Evolutionary conservation across 53 echinoderm and acorn worm species (phyloP), one percentile per base, ranked within the genome.

Genomic region (Arbacia lixula): DNA sequence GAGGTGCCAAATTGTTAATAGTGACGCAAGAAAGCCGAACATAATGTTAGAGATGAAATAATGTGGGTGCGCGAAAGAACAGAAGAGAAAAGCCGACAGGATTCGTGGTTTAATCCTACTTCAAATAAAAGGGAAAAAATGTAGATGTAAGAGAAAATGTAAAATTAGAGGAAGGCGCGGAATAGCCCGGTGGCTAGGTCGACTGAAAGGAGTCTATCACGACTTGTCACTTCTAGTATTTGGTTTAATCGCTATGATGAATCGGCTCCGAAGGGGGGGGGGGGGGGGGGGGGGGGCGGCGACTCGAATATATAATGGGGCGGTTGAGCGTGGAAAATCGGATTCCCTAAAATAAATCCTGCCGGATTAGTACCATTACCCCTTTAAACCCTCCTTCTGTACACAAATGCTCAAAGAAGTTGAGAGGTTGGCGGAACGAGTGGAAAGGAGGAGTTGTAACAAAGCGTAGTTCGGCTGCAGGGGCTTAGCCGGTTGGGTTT

Each of bases 341-440:
- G 69, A 69, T 69, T 69, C 43, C 29, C 27, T 2, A 41, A 21
- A 69, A 41, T 26, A 42, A 69, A 12, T 39, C 69, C 69, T 43
- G 69, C 43, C 69, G 43, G 69, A 69, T 69, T 69, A 69, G 69
- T 69, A 42, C 43, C 24, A 69, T 42, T 26, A 43, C 69, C 40
- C 66, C 66, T 66, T 37, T 66, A 66, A 66, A 66, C 66, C 36
- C 66, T 66, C 38, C 66, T 17, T n/a, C n/a, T n/a, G n/a, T n/a
- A n/a, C n/a, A n/a, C n/a, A n/a, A n/a, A n/a, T n/a, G n/a, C 66
- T 66, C 37, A 66, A 36, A 37, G 24, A 36, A 21, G 38, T 36
- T 37, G 36, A 3, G 24, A 9, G 66, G n/a, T n/a, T 36, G 38
- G 24, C 9, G 24, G 66, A 66, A 66, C 36, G 66, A 66, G 24